A percentile compares a stretch with the other conserved stretches of the same genome.
Evolutionary conservation across 2,797 vertebrate genomes (phyloP).

Genomic region (Cynopterus sphinx): DNA sequence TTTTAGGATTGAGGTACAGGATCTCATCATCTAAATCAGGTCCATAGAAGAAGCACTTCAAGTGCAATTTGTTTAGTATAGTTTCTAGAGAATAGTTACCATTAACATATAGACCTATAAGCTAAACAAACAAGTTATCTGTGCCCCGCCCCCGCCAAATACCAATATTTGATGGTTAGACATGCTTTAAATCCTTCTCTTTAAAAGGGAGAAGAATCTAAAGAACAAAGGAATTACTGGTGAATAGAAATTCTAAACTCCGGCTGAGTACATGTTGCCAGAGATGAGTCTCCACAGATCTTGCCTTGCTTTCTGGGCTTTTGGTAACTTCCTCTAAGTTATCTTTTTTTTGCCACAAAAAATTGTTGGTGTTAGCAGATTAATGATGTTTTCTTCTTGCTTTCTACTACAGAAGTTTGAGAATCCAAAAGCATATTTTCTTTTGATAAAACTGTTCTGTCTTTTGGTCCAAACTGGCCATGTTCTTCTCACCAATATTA

Average conservation of each 20-base stretch:
- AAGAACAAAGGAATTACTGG: neutral
- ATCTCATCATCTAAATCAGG: neutral
- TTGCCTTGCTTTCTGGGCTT: neutral
- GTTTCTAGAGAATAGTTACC: neutral
- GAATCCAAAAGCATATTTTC: neutral
- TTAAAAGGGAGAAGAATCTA: neutral
- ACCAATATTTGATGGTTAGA: neutral
- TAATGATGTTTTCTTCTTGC: neutral
- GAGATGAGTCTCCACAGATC: neutral
- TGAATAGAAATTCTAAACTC: constrained; percentile 9
- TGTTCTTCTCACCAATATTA: neutral
- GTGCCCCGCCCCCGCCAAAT: neutral
- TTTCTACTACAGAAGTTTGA: neutral
- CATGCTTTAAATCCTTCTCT: neutral
- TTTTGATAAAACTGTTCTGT: neutral
- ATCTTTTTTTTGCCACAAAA: neutral
- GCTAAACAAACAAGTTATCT: neutral
- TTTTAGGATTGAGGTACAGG: neutral
- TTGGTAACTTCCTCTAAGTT: neutral
- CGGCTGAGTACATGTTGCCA: neutral
- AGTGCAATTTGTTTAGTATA: neutral
- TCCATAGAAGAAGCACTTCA: neutral
- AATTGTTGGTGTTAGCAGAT: neutral
- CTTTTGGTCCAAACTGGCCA: neutral
- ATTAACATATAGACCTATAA: neutral